These are phyloP conservation scores for Fratercula arctica DNA, from an alignment of 2,797 vertebrate species.

Conservation along the genomic window DNA sequence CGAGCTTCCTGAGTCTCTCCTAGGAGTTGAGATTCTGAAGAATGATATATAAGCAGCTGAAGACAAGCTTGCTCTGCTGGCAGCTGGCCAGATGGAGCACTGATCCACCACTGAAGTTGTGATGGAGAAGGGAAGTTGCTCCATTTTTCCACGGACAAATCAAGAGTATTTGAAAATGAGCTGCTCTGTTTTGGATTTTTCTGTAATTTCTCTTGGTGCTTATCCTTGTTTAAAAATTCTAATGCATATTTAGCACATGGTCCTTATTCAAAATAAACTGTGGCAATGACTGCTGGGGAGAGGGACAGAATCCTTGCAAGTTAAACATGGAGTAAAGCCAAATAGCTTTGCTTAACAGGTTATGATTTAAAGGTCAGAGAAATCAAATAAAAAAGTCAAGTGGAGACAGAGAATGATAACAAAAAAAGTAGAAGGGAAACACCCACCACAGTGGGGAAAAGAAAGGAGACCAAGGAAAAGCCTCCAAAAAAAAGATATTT, in stretches of 20 bases:
- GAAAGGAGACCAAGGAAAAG: not conserved
- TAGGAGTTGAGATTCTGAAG: not conserved
- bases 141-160: not conserved
- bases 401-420: constrained; percentile 2
- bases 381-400: constrained; percentile 35
- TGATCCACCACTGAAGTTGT: not conserved
- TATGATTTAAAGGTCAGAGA: constrained; percentile 1
- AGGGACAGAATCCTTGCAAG: not conserved
- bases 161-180: not conserved
- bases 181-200: not conserved
- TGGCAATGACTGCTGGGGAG: not conserved
- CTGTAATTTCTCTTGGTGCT: not conserved
- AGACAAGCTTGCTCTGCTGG: not conserved
- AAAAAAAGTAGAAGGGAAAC: not conserved
- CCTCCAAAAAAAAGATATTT: not conserved
- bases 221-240: not conserved
- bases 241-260: not conserved
- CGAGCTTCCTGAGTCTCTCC: not conserved
- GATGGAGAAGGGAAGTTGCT: not conserved
- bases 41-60: not conserved
- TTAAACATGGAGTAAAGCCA: not conserved
- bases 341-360: not conserved
- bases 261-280: not conserved
- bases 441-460: not conserved
- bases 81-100: not conserved